Conservation (phyloP, 2,113 vertebrate genomes). For the Ifrita kowaldi region DNA sequence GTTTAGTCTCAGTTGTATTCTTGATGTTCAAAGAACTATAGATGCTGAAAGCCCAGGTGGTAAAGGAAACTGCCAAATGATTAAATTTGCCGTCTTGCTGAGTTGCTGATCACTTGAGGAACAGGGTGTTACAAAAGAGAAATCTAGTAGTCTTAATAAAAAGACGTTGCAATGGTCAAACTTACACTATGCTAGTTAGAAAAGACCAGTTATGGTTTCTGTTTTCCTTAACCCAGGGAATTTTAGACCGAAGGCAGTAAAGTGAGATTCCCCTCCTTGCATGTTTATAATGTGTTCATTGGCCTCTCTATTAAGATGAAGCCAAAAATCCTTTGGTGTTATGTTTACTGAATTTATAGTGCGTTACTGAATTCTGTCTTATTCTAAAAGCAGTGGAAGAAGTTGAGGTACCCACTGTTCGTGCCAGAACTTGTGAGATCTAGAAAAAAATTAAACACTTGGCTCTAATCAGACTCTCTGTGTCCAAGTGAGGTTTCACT, state of each 20-base stretch:
- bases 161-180: background rate
- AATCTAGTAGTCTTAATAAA: background rate
- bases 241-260: background rate
- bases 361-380: background rate
- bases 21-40: background rate
- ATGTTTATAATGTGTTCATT: background rate
- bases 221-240: background rate
- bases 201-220: background rate
- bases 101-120: background rate
- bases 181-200: background rate
- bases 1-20: background rate
- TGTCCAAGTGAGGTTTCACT: constrained; percentile 14
- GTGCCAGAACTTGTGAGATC: background rate
- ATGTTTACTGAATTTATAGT: background rate
- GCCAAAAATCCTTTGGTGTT: background rate
- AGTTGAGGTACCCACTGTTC: background rate
- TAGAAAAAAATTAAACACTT: background rate
- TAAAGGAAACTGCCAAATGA: background rate
- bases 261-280: background rate
- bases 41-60: background rate
- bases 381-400: background rate
- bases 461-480: background rate
- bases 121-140: background rate
- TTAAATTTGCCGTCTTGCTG: background rate
- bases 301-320: background rate